A percentile compares a stretch with the other conserved stretches of the same genome.
phyloP scores from a whole-genome alignment of 2,888 invertebrate genomes.

The Apantesis nais region DNA sequence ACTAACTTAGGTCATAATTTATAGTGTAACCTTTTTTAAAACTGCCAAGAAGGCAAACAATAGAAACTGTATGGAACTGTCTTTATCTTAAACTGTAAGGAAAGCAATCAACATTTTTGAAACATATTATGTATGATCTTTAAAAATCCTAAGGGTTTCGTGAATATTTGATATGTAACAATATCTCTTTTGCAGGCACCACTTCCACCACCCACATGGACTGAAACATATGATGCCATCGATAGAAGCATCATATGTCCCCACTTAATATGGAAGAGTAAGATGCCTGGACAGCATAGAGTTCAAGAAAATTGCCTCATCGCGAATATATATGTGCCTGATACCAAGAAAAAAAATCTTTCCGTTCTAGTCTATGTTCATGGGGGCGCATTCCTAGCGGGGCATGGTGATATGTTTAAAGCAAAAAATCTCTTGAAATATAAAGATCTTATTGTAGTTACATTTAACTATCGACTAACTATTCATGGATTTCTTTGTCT shows the following conservation, averaged over 20 bases:
- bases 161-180: slow-evolving; percentile 15
- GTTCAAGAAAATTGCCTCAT: slow-evolving; percentile 64
- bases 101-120: too few relatives aligned
- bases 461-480: slow-evolving; percentile 55
- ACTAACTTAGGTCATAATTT: too few relatives aligned
- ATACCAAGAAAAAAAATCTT: slow-evolving; percentile 52
- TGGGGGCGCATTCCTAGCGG: slow-evolving; percentile 51
- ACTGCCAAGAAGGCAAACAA: too few relatives aligned
- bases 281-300: not conserved
- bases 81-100: too few relatives aligned
- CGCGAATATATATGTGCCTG: slow-evolving; percentile 64
- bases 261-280: slow-evolving; percentile 25
- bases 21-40: too few relatives aligned
- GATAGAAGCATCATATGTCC: slow-evolving; percentile 51
- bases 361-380: slow-evolving; percentile 55
- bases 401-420: slow-evolving; percentile 34
- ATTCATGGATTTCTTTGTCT: slow-evolving; percentile 53
- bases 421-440: slow-evolving; percentile 35
- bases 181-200: slow-evolving; percentile 50
- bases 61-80: too few relatives aligned
- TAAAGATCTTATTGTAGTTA: slow-evolving; percentile 47
- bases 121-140: too few relatives aligned
- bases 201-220: slow-evolving; percentile 50
- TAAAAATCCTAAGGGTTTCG: too few relatives aligned
- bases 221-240: slow-evolving; percentile 47